phyloP scores from a whole-genome alignment of 2,888 invertebrate species.

The Nudaria mundana region DNA sequence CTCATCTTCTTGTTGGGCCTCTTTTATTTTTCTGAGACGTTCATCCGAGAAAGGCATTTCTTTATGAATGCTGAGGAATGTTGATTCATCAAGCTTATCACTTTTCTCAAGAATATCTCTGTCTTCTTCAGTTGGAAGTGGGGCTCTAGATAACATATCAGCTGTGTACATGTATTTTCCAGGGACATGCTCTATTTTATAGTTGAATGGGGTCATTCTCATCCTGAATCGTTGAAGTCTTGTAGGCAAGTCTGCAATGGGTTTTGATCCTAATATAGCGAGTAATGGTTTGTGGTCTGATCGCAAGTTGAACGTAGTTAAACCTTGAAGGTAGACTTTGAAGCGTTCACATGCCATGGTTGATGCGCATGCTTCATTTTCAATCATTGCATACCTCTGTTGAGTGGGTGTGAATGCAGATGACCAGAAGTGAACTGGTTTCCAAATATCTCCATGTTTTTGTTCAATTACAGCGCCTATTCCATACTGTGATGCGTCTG shows the following conservation, averaged over 20 bases:
- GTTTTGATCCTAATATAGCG: neutral
- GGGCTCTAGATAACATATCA: no score
- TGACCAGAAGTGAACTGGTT: constrained; percentile 3
- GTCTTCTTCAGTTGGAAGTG: no score
- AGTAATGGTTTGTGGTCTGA: no score
- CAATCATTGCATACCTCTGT: constrained; percentile 7
- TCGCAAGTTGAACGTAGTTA: neutral
- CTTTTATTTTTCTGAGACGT: neutral
- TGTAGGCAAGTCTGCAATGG: neutral
- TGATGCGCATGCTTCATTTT: constrained; percentile 8
- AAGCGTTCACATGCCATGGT: constrained; percentile 8
- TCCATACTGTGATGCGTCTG: constrained; percentile 7
- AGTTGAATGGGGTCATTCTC: constrained; percentile 6
- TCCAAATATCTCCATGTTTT: neutral
- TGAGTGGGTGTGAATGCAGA: no score
- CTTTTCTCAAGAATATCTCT: neutral
- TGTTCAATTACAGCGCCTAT: neutral
- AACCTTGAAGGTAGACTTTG: constrained; percentile 3
- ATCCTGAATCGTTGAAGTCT: constrained; percentile 4
- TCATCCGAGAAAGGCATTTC: neutral
- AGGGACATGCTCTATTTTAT: constrained; percentile 1
- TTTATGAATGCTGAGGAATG: neutral
- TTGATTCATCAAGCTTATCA: neutral
- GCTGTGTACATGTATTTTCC: no score
- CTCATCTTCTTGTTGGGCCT: neutral